These are phyloP conservation scores for Poecile atricapillus DNA, from an alignment of 2,113 vertebrate genomes.

Conservation along the genomic window DNA sequence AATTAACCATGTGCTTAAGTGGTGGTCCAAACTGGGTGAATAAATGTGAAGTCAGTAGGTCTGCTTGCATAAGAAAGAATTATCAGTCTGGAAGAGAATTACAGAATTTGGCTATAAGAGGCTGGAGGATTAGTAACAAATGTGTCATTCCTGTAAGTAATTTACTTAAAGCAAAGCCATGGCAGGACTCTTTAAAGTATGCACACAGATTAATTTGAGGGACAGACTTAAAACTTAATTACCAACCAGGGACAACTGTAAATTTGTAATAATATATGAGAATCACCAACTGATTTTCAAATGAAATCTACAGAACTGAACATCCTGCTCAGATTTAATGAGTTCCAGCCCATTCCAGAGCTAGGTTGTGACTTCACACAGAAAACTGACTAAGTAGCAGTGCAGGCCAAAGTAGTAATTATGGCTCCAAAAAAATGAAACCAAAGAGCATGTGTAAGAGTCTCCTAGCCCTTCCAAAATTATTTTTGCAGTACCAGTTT, in stretches of 20 bases:
- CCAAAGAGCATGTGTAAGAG: neutral
- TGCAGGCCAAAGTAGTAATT: neutral
- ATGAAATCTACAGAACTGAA: conserved; percentile 59
- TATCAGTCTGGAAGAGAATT: conserved; percentile 44
- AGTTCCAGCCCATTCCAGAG: conserved; percentile 58
- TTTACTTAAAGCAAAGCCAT: conserved; percentile 63
- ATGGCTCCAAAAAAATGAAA: neutral
- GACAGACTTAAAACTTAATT: conserved; percentile 65
- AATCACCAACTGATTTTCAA: conserved; percentile 55
- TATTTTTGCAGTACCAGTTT: neutral
- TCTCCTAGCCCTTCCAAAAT: neutral
- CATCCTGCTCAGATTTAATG: conserved; percentile 61
- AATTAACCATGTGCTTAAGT: conserved; percentile 39
- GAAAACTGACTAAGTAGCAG: neutral
- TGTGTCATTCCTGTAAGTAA: conserved; percentile 69
- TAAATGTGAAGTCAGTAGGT: conserved; percentile 47
- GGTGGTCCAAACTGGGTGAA: conserved; percentile 7
- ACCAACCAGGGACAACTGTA: conserved; percentile 58
- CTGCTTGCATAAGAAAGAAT: conserved; percentile 36
- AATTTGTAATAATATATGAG: conserved; percentile 67
- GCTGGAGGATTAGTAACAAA: conserved; percentile 63
- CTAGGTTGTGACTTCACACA: neutral
- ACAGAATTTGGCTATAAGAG: conserved; percentile 22
- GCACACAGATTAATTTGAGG: conserved; percentile 53
- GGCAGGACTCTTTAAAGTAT: neutral